phyloP scores from a whole-genome alignment of 1,140 invertebrate genomes.

The Cherax destructor region DNA sequence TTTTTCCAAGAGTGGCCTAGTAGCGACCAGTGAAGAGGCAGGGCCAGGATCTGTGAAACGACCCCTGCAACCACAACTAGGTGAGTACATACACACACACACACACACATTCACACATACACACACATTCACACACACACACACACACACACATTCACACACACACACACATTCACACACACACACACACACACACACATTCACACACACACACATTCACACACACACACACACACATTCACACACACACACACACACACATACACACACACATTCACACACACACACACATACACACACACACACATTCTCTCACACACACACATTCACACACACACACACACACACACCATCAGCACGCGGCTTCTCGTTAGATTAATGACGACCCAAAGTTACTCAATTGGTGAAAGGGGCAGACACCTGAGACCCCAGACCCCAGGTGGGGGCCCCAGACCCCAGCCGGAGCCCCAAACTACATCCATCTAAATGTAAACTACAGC shows the following conservation, averaged over 20 bases:
- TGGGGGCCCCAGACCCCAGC: too few relatives aligned
- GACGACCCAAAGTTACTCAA: background rate
- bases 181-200: background rate
- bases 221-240: background rate
- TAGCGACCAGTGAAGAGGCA: too few relatives aligned
- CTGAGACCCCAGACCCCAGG: background rate
- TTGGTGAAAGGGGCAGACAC: background rate
- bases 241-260: background rate
- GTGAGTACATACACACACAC: too few relatives aligned
- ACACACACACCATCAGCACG: background rate
- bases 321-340: background rate
- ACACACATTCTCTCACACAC: background rate
- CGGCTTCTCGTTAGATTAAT: conserved; percentile 1
- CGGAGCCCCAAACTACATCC: background rate
- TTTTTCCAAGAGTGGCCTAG: too few relatives aligned
- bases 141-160: too few relatives aligned
- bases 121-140: background rate
- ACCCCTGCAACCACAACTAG: too few relatives aligned
- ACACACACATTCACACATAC: too few relatives aligned
- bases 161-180: background rate
- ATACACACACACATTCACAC: background rate
- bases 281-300: background rate
- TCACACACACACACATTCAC: background rate
- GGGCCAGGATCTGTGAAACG: too few relatives aligned
- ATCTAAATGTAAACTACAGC: background rate